phyloP scores from a whole-genome alignment of 1,140 invertebrate species.

The Metaphire vulgaris region DNA sequence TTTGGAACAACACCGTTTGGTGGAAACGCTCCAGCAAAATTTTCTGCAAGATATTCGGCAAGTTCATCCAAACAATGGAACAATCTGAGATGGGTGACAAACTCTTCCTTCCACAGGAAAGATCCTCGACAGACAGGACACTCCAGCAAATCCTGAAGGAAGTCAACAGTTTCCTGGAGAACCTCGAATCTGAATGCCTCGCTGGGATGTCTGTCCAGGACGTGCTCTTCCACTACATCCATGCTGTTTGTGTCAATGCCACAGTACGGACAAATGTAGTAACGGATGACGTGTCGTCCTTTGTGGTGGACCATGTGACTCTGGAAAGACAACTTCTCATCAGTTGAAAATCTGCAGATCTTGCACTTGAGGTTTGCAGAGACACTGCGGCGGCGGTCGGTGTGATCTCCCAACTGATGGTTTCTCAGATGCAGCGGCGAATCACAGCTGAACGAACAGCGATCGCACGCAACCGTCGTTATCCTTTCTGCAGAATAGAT shows the following conservation, averaged over 20 bases:
- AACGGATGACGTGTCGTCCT: constrained; percentile 13
- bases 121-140: constrained; percentile 8
- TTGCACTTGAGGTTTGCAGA: neutral
- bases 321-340: neutral
- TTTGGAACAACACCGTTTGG: neutral
- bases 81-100: neutral
- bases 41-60: neutral
- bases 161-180: constrained; percentile 17
- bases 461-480: neutral
- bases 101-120: constrained; percentile 3
- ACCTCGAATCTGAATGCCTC: constrained; percentile 24
- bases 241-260: constrained; percentile 13
- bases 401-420: neutral
- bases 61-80: constrained; percentile 5
- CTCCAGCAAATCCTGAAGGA: constrained; percentile 12
- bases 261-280: constrained; percentile 24
- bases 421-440: neutral
- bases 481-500: neutral
- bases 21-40: neutral
- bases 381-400: neutral
- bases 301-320: constrained; percentile 9
- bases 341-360: constrained; percentile 1
- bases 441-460: constrained; percentile 16
- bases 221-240: constrained; percentile 18
- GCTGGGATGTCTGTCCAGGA: constrained; percentile 11